Evolutionary conservation across 2,797 vertebrate species (phyloP).

Genomic region (Mormyrops boulengeri): DNA sequence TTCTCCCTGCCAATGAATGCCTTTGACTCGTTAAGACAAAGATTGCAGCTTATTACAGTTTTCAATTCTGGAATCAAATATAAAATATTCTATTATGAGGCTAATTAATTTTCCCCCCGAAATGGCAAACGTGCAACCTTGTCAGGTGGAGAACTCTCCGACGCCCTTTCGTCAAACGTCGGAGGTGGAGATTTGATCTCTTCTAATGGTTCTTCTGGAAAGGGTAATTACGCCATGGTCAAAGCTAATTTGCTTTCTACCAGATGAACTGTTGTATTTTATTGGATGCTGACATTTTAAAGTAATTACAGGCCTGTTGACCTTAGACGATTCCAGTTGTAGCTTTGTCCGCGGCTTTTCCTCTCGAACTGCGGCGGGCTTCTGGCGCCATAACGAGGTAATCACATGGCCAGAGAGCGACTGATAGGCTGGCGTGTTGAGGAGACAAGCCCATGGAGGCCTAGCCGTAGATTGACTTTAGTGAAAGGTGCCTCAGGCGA

Average conservation of each 20-base stretch:
- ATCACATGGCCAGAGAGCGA: constrained; percentile 97
- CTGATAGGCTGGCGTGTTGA: constrained; percentile 75
- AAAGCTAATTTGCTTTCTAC: constrained; percentile 99
- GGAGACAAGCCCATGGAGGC: neutral
- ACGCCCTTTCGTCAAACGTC: constrained; percentile 99
- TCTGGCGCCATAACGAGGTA: constrained; percentile 98
- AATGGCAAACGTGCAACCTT: constrained; percentile 99
- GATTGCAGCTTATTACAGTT: constrained; percentile 97
- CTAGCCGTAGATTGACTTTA: neutral
- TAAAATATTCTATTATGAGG: constrained; percentile 99
- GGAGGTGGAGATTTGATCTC: constrained; percentile 99
- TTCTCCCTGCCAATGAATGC: constrained; percentile 39
- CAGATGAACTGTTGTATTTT: constrained; percentile 99
- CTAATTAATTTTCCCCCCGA: constrained; percentile 99
- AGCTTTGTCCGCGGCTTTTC: constrained; percentile 85
- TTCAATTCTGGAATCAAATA: constrained; percentile 99
- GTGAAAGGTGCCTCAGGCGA: neutral
- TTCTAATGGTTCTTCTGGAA: constrained; percentile 99
- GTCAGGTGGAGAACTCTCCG: constrained; percentile 99
- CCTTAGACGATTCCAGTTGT: constrained; percentile 99
- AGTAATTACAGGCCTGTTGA: constrained; percentile 99
- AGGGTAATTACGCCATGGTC: constrained; percentile 99
- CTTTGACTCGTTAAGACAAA: constrained; percentile 83
- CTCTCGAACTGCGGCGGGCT: constrained; percentile 81
- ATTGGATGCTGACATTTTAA: constrained; percentile 99